A percentile compares a stretch with the other conserved stretches of the same genome.
Evolutionary conservation across 53 echinoderm and acorn worm species (phyloP).

Genomic region (Arbacia lixula): DNA sequence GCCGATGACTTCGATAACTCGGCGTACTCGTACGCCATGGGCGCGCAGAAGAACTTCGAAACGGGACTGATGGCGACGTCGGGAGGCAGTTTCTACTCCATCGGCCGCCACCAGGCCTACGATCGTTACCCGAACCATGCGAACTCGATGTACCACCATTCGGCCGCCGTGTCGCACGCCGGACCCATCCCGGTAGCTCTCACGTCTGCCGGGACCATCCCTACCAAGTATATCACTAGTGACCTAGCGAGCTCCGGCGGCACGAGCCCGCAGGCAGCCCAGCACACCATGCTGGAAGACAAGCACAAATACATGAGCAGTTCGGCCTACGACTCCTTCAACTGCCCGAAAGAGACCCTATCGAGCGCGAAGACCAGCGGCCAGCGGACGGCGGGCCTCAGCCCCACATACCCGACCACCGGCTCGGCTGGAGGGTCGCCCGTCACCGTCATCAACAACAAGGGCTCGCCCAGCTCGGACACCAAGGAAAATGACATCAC

Average conservation of each 20-base stretch:
- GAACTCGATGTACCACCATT: slow-evolving; percentile 39
- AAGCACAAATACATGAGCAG: slow-evolving; percentile 18
- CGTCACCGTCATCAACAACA: slow-evolving; percentile 13
- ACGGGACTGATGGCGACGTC: slow-evolving; percentile 47
- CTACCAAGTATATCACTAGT: slow-evolving; percentile 42
- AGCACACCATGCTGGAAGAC: slow-evolving; percentile 28
- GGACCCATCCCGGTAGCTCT: slow-evolving; percentile 31
- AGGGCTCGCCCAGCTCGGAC: slow-evolving; percentile 23
- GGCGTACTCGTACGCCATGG: slow-evolving; percentile 20
- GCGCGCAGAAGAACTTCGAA: slow-evolving; percentile 44
- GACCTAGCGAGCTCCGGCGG: slow-evolving; percentile 16
- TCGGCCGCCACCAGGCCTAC: slow-evolving; percentile 40
- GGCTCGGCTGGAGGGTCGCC: slow-evolving; percentile 39
- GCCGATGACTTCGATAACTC: slow-evolving; percentile 54
- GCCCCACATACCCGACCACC: neutral
- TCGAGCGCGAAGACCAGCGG: slow-evolving; percentile 2
- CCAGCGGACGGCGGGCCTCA: slow-evolving; percentile 16
- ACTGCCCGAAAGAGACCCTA: slow-evolving; percentile 38
- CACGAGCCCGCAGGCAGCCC: slow-evolving; percentile 18
- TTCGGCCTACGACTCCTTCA: slow-evolving; percentile 3
- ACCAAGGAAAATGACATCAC: slow-evolving; percentile 43
- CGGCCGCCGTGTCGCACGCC: slow-evolving; percentile 22
- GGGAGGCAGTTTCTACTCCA: slow-evolving; percentile 39
- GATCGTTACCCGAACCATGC: slow-evolving; percentile 36
- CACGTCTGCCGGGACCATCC: slow-evolving; percentile 42